These are phyloP conservation scores for Subanguina moxae DNA, from an alignment of 1,140 invertebrate species.

Conservation along the genomic window DNA sequence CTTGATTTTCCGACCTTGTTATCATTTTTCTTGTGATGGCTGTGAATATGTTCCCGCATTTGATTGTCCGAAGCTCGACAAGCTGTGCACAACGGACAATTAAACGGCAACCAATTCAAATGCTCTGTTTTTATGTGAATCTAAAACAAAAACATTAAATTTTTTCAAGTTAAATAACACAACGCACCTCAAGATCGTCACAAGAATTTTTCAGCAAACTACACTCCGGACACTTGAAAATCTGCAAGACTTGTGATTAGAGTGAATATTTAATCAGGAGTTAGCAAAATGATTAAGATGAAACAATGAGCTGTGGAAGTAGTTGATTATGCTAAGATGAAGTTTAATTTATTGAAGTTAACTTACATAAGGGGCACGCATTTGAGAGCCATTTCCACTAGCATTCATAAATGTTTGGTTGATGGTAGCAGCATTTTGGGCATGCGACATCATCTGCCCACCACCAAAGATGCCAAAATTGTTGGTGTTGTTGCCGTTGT, in stretches of 20 bases:
- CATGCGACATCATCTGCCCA: no score
- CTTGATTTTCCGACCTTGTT: conserved; percentile 19
- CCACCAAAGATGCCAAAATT: background rate
- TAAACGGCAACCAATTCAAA: conserved; percentile 57
- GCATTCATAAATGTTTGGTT: no score
- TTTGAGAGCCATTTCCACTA: background rate
- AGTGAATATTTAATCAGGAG: no score
- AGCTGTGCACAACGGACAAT: conserved; percentile 47
- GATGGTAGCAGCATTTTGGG: no score
- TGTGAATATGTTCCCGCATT: conserved; percentile 57
- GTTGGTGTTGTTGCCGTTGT: background rate
- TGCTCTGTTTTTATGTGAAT: conserved; percentile 56
- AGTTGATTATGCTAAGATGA: no score
- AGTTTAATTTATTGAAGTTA: no score
- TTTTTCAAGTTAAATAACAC: background rate
- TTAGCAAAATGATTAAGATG: no score
- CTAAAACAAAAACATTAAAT: conserved; percentile 7
- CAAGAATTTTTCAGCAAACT: conserved; percentile 33
- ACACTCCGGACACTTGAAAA: conserved; percentile 49
- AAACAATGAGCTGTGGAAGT: no score
- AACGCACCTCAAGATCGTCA: conserved; percentile 46
- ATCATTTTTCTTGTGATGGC: conserved; percentile 53
- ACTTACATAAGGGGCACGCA: background rate
- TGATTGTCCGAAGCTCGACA: conserved; percentile 52
- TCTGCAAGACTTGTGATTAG: background rate